Evolutionary conservation across 1,140 invertebrate species (phyloP), one percentile per base, ranked within the genome.

Genomic region (Drosophila hydei): DNA sequence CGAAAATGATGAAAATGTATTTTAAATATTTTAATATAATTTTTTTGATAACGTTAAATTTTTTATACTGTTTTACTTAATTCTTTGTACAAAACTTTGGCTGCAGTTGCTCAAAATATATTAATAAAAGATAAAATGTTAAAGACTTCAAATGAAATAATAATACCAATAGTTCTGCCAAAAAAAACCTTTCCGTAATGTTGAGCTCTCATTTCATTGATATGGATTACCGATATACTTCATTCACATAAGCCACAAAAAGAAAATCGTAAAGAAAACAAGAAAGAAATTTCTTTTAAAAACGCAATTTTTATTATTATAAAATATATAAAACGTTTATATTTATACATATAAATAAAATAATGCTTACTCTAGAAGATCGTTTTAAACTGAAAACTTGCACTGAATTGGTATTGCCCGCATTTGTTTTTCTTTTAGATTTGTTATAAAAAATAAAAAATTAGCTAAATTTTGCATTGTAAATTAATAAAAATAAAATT

Each of bases 231-330:
- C 7, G 27, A 30, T 30, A 30, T 30, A 30, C 27, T 30, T 1
- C 7, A 30, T 9, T 9, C 1, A 4, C 27, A 9, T 9, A 30
- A 30, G 1, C 2, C 21, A 23, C 21, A 30, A 30, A 8, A 30
- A 3, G 1, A 18, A 19, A 43, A 19, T 3, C 4, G n/a, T 19
- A 47, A 63, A 16, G 25, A 33, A 58, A 43, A 48, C 33, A 38
- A 65, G 3, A n/a, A 33, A 11, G 1, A 16, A 9, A 11, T 4
- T 8, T 73, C 84, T 61, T 73, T 75, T 78, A 68, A 76, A 88
- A 88, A 88, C 83, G 72, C 84, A 88, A 89, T 79, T 79, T 87
- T 88, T 88, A 84, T 89, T 89, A 79, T 84, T 89, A 89, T 72
- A 81, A 89, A 89, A 84, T 84, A 89, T 88, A 84, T 64, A 89